These are phyloP conservation scores for Silurus lanzhouensis DNA, from an alignment of 2,797 vertebrate genomes.

Conservation along the genomic window DNA sequence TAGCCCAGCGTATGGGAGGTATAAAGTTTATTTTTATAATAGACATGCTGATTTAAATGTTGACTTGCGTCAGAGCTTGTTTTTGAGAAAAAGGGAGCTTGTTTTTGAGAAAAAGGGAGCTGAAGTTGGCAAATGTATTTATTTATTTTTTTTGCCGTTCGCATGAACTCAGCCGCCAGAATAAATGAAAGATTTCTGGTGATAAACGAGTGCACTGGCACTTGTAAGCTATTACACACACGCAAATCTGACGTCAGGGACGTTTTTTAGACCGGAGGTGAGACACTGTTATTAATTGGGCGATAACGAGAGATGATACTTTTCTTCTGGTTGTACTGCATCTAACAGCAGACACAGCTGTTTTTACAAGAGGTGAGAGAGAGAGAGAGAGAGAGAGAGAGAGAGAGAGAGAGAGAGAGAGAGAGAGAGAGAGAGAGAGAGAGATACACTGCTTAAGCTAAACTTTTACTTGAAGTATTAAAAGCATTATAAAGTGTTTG, in stretches of 20 bases:
- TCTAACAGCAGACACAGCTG: not conserved
- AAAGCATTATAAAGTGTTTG: not conserved
- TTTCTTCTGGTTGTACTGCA: constrained; percentile 3
- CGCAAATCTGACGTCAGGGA: not conserved
- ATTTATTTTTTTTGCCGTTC: not conserved
- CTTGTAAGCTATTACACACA: not conserved
- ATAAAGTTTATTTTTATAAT: not conserved
- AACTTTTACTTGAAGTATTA: not conserved
- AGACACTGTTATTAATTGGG: constrained; percentile 11
- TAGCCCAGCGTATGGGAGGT: not conserved
- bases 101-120: no score
- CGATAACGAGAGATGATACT: constrained; percentile 16
- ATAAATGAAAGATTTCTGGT: not conserved
- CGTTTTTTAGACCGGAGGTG: not conserved
- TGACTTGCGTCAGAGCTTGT: not conserved
- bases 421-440: not conserved
- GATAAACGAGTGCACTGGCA: constrained; percentile 1
- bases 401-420: not conserved
- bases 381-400: not conserved
- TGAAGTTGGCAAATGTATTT: not conserved
- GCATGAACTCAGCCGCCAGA: not conserved
- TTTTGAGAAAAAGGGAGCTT: no score
- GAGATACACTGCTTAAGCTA: not conserved
- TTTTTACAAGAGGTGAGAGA: not conserved
- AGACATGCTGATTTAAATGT: not conserved